These are phyloP conservation scores for Limnothrissa miodon DNA, from an alignment of 2,113 vertebrate species.

Conservation along the genomic window DNA sequence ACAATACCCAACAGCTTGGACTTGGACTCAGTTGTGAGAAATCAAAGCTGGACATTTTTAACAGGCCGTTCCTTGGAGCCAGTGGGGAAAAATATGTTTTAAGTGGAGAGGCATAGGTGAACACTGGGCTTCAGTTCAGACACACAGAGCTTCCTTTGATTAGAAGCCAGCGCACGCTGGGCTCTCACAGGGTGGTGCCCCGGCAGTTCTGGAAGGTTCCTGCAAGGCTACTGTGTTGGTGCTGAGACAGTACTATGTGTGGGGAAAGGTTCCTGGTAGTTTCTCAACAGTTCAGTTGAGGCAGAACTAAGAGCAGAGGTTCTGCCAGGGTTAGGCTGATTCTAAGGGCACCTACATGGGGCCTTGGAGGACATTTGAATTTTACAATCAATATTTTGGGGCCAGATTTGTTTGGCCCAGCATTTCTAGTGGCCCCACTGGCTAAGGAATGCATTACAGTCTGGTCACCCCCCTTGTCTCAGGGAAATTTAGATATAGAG, in stretches of 20 bases:
- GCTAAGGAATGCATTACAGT: no score
- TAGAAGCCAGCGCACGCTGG: conserved; percentile 33
- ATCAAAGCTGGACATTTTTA: conserved; percentile 4
- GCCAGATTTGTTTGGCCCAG: no score
- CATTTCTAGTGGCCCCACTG: no score
- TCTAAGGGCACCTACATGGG: no score
- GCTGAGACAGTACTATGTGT: neutral
- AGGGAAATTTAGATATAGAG: no score
- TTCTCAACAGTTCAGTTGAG: neutral
- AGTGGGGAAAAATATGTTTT: neutral
- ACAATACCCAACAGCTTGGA: neutral
- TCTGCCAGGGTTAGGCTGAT: no score
- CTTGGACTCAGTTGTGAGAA: conserved; percentile 8
- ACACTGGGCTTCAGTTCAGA: conserved; percentile 29
- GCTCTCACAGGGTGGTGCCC: conserved; percentile 33
- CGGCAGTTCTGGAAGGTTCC: neutral
- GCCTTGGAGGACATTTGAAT: no score
- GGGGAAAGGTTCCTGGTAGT: neutral
- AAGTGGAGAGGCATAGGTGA: conserved; percentile 2
- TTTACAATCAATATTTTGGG: no score
- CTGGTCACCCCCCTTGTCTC: no score
- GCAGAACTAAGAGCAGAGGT: no score
- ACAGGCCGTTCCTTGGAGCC: neutral
- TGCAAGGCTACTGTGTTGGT: neutral
- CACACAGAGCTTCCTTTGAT: conserved; percentile 39